Evolutionary conservation across 1,140 invertebrate genomes (phyloP).

Genomic region (Drosophila miranda): DNA sequence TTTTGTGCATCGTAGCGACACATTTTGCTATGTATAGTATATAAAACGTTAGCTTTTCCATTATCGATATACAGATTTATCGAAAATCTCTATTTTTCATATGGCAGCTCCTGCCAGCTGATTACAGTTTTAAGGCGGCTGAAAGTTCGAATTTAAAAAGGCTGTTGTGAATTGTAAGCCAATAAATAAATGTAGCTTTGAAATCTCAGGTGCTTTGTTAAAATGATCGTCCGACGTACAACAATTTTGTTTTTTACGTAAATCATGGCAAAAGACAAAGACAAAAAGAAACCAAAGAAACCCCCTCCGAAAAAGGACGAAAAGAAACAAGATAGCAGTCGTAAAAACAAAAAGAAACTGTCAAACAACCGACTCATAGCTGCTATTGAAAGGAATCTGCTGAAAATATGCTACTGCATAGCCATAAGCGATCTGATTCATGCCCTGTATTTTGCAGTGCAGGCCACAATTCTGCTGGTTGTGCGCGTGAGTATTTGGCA

Average conservation of each 20-base stretch:
- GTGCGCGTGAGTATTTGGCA: conserved; percentile 25
- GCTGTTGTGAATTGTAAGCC: no score
- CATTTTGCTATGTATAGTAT: no score
- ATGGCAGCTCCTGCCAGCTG: no score
- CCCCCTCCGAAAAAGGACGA: neutral
- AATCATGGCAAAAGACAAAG: conserved; percentile 36
- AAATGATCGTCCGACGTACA: conserved; percentile 20
- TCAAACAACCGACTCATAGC: neutral
- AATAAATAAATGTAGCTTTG: no score
- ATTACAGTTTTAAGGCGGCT: no score
- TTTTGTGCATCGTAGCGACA: no score
- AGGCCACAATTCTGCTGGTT: conserved; percentile 42
- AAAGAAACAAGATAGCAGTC: neutral
- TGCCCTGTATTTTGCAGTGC: conserved; percentile 52
- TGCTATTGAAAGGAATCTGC: conserved; percentile 16
- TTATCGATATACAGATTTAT: no score
- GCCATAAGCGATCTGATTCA: conserved; percentile 50
- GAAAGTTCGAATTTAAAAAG: no score
- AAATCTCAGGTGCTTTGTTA: conserved; percentile 41
- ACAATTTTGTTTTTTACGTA: conserved; percentile 1
- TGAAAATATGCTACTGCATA: conserved; percentile 47
- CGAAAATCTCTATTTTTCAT: no score
- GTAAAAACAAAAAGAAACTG: neutral
- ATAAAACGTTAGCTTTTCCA: no score
- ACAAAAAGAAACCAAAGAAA: conserved; percentile 48